phyloP scores from a whole-genome alignment of 2,797 vertebrate species.

The Onychomys arenicola region DNA sequence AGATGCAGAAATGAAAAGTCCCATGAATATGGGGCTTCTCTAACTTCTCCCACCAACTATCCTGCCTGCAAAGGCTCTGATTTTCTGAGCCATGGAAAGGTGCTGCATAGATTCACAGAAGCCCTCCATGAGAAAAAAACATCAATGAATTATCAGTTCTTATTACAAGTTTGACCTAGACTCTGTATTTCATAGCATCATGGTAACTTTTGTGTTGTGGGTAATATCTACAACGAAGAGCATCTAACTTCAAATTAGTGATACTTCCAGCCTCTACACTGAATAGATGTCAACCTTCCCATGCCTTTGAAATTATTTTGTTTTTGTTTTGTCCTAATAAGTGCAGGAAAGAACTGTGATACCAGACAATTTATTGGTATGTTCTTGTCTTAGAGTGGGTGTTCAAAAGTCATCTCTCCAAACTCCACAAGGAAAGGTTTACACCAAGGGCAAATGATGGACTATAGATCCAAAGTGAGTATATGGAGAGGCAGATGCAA shows the following conservation, averaged over 20 bases:
- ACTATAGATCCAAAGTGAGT: not conserved
- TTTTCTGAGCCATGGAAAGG: not conserved
- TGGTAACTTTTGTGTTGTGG: not conserved
- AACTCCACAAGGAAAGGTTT: not conserved
- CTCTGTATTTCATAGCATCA: not conserved
- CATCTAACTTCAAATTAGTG: slow-evolving; percentile 24
- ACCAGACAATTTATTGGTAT: not conserved
- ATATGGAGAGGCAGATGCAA: not conserved
- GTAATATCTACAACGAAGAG: not conserved
- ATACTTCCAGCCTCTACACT: not conserved
- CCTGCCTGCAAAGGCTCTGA: not conserved
- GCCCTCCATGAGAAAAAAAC: not conserved
- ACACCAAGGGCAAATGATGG: not conserved
- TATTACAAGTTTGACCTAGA: not conserved
- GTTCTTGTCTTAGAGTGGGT: not conserved
- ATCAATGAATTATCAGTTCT: not conserved
- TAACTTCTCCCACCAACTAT: not conserved
- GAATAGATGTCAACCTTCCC: not conserved
- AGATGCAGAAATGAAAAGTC: not conserved
- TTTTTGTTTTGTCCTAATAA: not conserved
- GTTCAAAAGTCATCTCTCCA: not conserved
- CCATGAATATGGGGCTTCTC: not conserved
- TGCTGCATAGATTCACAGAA: not conserved
- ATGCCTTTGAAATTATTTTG: not conserved
- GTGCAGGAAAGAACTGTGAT: not conserved